Conservation (phyloP, 2,888 invertebrate species). For the Parascotia fuliginaria region DNA sequence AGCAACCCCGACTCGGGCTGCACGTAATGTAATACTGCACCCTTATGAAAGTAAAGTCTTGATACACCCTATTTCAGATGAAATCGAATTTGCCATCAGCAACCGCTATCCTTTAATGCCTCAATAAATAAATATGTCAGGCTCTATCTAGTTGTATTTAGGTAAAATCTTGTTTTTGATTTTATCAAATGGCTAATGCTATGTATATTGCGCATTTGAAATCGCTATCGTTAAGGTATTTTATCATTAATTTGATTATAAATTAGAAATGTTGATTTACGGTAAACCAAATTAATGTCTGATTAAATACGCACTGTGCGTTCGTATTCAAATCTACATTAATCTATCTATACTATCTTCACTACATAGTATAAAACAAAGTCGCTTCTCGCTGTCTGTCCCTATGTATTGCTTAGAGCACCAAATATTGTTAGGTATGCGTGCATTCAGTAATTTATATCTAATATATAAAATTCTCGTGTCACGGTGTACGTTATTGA, state of each 20-base stretch:
- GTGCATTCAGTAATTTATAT: too few relatives aligned
- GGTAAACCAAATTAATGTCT: slow-evolving; percentile 33
- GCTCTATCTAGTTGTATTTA: slow-evolving; percentile 4
- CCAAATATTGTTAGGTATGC: too few relatives aligned
- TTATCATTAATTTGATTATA: slow-evolving; percentile 40
- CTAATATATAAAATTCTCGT: too few relatives aligned
- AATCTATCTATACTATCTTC: too few relatives aligned
- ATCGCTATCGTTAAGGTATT: slow-evolving; percentile 45
- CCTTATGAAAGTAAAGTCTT: slow-evolving; percentile 56
- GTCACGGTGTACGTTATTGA: too few relatives aligned
- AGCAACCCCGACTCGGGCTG: slow-evolving; percentile 30
- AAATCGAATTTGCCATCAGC: slow-evolving; percentile 53
- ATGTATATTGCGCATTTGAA: slow-evolving; percentile 42
- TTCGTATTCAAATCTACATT: too few relatives aligned
- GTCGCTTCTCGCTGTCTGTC: too few relatives aligned
- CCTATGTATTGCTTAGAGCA: too few relatives aligned
- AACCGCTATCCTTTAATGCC: slow-evolving; percentile 54
- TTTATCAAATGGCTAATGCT: slow-evolving; percentile 29
- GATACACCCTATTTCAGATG: slow-evolving; percentile 39
- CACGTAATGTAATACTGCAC: slow-evolving; percentile 46
- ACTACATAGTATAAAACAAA: too few relatives aligned
- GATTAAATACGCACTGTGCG: not conserved
- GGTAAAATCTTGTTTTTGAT: slow-evolving; percentile 18
- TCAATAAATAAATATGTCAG: slow-evolving; percentile 29
- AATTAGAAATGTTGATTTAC: slow-evolving; percentile 33